Percentiles rank a stretch among this genome's conserved stretches.
These are phyloP conservation scores for Empidonax alnorum DNA, from an alignment of 2,113 vertebrate genomes.

Conservation along the genomic window DNA sequence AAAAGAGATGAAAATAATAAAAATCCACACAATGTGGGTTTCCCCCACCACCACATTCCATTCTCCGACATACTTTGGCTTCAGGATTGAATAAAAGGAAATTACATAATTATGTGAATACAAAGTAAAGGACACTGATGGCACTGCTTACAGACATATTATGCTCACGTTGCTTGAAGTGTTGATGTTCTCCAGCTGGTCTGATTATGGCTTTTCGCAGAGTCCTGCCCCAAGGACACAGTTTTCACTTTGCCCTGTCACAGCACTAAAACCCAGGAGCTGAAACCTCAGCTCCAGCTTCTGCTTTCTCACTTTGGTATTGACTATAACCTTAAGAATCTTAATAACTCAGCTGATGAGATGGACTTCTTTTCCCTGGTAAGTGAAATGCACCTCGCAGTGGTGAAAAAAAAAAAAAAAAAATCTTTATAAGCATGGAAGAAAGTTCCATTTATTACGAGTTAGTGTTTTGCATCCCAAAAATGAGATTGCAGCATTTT, in stretches of 20 bases:
- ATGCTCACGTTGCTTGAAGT: background rate
- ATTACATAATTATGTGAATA: background rate
- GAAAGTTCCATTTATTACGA: background rate
- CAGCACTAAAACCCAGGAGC: constrained; percentile 49
- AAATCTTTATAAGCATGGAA: background rate
- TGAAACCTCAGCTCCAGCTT: constrained; percentile 70
- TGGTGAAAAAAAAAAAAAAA: background rate
- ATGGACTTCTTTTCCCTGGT: constrained; percentile 75
- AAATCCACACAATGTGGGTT: background rate
- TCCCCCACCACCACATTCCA: background rate
- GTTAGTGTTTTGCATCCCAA: background rate
- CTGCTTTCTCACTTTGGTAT: constrained; percentile 74
- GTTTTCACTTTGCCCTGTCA: constrained; percentile 42
- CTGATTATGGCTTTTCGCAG: constrained; percentile 36
- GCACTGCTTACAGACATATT: background rate
- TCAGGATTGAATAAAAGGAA: background rate
- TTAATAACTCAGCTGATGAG: constrained; percentile 71
- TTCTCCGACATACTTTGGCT: background rate
- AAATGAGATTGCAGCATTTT: background rate
- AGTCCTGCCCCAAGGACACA: background rate
- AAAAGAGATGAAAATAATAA: background rate
- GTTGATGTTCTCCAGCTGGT: background rate
- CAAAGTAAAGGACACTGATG: background rate
- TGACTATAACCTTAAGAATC: constrained; percentile 39
- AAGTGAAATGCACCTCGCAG: background rate